A percentile compares a stretch with the other conserved stretches of the same genome.
Conservation (phyloP, 2,797 vertebrate genomes). For the Enoplosus armatus region DNA sequence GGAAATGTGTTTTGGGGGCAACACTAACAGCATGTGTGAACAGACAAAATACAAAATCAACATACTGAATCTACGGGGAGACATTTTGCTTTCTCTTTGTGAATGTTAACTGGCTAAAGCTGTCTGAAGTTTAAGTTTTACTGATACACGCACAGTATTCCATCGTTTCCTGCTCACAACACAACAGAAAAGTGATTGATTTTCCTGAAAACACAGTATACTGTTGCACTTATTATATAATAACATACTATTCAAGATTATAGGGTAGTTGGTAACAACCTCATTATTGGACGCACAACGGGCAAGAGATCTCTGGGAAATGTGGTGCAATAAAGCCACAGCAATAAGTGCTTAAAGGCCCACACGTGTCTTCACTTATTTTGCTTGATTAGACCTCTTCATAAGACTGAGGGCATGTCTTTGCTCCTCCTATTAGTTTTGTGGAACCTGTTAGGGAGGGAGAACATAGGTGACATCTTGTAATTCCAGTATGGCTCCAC, state of each 20-base stretch:
- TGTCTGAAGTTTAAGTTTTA: background rate
- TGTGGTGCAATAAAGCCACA: background rate
- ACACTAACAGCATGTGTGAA: background rate
- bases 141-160: background rate
- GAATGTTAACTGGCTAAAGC: background rate
- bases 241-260: too few species aligned
- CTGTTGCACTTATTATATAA: too few species aligned
- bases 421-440: background rate
- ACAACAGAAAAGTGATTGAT: background rate
- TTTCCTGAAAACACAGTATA: background rate
- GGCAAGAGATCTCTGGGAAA: background rate
- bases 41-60: background rate
- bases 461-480: background rate
- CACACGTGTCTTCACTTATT: background rate
- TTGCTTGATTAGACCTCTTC: too few species aligned
- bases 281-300: background rate
- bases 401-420: background rate
- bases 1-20: background rate
- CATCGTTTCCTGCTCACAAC: background rate
- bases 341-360: background rate
- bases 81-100: background rate
- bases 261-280: background rate
- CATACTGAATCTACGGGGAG: background rate
- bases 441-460: background rate
- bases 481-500: background rate